Conservation (phyloP, 2,888 invertebrate species). For the Amphipoea oculea region DNA sequence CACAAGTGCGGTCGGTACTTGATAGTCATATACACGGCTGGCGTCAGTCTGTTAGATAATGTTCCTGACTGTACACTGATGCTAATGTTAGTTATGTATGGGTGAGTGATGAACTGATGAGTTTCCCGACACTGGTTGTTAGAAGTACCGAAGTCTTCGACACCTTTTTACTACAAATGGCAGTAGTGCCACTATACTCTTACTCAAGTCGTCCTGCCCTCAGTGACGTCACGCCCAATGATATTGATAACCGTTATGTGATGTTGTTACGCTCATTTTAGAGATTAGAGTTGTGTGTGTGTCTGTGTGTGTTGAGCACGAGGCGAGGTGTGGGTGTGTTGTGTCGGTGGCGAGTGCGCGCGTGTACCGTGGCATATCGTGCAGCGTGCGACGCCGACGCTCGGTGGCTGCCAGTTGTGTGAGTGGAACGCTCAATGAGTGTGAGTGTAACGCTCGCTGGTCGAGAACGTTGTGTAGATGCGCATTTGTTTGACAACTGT, state of each 20-base stretch:
- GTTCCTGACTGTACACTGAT: background rate
- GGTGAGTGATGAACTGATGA: background rate
- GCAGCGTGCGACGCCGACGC: background rate
- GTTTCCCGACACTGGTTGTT: background rate
- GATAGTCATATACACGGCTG: background rate
- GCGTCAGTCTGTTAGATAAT: background rate
- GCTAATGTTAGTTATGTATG: background rate
- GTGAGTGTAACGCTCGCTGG: constrained; percentile 61
- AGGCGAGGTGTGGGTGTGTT: constrained; percentile 17
- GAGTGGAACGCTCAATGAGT: background rate
- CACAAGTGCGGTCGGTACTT: background rate
- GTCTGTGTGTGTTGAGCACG: constrained; percentile 16
- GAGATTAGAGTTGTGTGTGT: constrained; percentile 52
- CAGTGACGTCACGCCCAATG: constrained; percentile 51
- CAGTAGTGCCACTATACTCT: constrained; percentile 13
- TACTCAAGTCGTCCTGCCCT: constrained; percentile 21
- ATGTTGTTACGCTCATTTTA: constrained; percentile 70
- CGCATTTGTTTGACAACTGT: constrained; percentile 40
- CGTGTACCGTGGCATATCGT: background rate
- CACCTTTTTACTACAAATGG: background rate
- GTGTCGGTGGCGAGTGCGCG: constrained; percentile 5
- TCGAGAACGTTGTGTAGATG: constrained; percentile 54
- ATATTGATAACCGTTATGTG: constrained; percentile 65
- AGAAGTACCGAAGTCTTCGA: background rate
- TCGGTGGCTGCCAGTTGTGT: constrained; percentile 8